Evolutionary conservation across 2,888 invertebrate species (phyloP), one percentile per base, ranked within the genome.

Genomic region (Cheilosia grossa): DNA sequence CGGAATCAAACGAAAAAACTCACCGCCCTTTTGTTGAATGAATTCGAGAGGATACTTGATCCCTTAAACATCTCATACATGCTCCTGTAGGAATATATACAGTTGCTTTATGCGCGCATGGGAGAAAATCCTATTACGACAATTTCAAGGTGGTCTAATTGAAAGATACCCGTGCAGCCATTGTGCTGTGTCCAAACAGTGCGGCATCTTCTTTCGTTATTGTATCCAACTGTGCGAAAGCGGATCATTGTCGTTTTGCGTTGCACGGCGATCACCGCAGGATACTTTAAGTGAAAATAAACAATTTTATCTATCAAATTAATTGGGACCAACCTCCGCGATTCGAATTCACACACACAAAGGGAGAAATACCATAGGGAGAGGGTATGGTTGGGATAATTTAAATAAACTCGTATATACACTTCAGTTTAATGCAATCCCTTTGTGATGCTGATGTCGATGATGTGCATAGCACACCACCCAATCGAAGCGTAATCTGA

Each of bases 91-190:
- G 49, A 10, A 9, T 37, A 37, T 13, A 13, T 37, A 13, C 37
- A 13, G 3, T 69, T 51, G 19, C 64, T 64, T 73, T 73, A 59
- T 80, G 17, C 73, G 30, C 79, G 33, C 79, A 64, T 82, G 58
- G 47, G 66, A 82, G 70, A 70, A 82, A 82, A 82, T 82, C 82
- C 77, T 64, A 82, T 82, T 77, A 82, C 69, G 67, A 54, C 82
- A 77, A 77, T 82, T 82, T 82, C 82, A 82, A 82, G 82, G 82
- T 82, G 82, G 82, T 82, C 82, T 82, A 72, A 82, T 77, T 77
- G 77, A 77, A 70, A 77, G 53, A 15, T 64, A 61, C 72, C 42
- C 63, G 37, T 37, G 30, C 15, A 40, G 42, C 24, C 27, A 66
- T 77, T 59, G 59, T 59, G 54, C 64, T 82, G 63, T 77, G 53